Percentiles rank a stretch among this genome's conserved stretches.
phyloP scores from a whole-genome alignment of 30 jellyfish, hydroid and myxozoan species.

The Hydractinia echinata region DNA sequence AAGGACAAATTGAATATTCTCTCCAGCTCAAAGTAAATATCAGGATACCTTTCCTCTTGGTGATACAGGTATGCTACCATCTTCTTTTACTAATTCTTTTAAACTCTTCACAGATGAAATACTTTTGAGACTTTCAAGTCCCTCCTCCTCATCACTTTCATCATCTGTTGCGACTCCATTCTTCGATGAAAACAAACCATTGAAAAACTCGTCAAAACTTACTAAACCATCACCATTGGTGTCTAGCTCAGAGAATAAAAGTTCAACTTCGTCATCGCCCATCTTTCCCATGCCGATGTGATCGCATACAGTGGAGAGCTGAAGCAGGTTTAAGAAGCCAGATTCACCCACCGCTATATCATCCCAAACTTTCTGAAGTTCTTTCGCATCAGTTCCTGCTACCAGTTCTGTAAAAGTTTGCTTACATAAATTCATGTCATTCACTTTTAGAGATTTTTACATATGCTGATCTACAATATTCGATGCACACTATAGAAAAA shows the following conservation, averaged over 20 bases:
- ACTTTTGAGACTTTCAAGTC: neutral
- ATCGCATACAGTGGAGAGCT: conserved; percentile 84
- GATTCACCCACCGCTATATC: conserved; percentile 91
- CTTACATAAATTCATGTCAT: too few relatives aligned
- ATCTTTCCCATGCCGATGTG: conserved; percentile 90
- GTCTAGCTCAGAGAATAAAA: conserved; percentile 78
- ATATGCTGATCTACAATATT: too few relatives aligned
- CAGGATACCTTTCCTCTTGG: too few relatives aligned
- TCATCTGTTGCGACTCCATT: neutral
- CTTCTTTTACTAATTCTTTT: neutral
- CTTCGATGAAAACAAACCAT: conserved; percentile 68
- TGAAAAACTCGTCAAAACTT: conserved; percentile 77
- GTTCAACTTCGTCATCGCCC: conserved; percentile 74
- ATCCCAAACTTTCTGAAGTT: conserved; percentile 70
- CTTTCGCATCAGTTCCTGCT: conserved; percentile 38
- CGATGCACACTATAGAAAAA: too few relatives aligned
- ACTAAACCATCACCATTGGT: conserved; percentile 77
- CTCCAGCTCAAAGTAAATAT: too few relatives aligned
- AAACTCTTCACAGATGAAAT: neutral
- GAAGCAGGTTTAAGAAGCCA: conserved; percentile 74
- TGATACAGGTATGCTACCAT: neutral
- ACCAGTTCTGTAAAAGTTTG: neutral
- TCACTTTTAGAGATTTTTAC: too few relatives aligned
- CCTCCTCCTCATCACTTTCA: conserved; percentile 9
- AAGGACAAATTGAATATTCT: too few relatives aligned